Percentiles rank a stretch among this genome's conserved stretches.
Evolutionary conservation across 2,797 vertebrate species (phyloP).

Genomic region (Vespertilio murinus): DNA sequence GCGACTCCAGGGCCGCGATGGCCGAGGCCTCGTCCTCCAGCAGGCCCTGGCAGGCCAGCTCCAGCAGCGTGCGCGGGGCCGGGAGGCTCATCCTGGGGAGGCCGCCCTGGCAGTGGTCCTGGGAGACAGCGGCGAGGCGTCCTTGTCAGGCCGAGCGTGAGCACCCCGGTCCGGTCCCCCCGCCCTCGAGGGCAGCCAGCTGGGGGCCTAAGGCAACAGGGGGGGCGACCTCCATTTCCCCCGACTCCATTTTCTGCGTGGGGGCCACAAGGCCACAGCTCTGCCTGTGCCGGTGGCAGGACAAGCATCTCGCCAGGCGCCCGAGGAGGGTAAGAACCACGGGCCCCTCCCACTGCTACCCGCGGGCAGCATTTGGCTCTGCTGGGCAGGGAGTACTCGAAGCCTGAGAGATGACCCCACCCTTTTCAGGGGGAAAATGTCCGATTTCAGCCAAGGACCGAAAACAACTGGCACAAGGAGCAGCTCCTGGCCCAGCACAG

Average conservation of each 20-base stretch:
- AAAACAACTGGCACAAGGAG: too few species aligned
- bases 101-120: not conserved
- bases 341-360: not conserved
- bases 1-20: not conserved
- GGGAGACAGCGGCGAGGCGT: not conserved
- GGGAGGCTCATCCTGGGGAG: not conserved
- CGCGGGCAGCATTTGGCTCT: not conserved
- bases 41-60: constrained; percentile 34
- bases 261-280: not conserved
- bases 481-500: too few species aligned
- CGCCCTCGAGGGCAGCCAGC: not conserved
- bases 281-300: not conserved
- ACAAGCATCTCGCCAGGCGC: not conserved
- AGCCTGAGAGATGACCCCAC: too few species aligned
- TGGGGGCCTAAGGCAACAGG: not conserved
- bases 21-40: constrained; percentile 13
- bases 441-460: too few species aligned
- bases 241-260: not conserved
- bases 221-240: not conserved
- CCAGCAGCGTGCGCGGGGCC: not conserved
- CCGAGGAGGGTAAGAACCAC: not conserved
- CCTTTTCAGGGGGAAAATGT: too few species aligned
- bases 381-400: too few species aligned
- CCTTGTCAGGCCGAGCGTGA: not conserved
- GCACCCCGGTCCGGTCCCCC: not conserved